Evolutionary conservation across 2,888 invertebrate genomes (phyloP), one percentile per base, ranked within the genome.

Genomic region (Seira ritae): DNA sequence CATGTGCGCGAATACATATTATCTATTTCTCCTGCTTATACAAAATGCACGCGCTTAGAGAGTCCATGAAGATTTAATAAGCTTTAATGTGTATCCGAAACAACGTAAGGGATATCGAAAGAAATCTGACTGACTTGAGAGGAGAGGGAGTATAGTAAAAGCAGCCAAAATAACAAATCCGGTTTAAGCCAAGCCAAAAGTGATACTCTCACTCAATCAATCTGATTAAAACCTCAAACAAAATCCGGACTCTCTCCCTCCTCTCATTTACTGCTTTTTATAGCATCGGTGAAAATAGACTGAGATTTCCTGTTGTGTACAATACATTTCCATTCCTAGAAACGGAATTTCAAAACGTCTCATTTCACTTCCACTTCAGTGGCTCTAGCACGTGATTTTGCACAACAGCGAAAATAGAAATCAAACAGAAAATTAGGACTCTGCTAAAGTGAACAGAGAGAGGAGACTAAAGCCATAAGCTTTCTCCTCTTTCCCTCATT

Each of bases 171-270:
- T 50, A 50, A 50, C 12, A 50, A 50, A 50, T 12, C 50, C 50
- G 15, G 17, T 50, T 12, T 50, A 50, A 50, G 50, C 50, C 50
- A 50, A 31, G 50, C 50, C 50, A 50, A n/a, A n/a, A 50, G 50
- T 50, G 50, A 50, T 50, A 50, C 50, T 50, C 50, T 50, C 50
- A 50, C 50, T 50, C 50, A 50, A 50, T 50, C 50, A 50, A 50
- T 50, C 50, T 50, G 50, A 50, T 50, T 50, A 50, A 50, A 50
- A 50, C 50, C 50, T 50, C 50, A 50, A 50, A 50, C 15, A 50
- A n/a, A 50, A 50, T 50, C 50, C 50, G 15, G 50, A n/a, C 50
- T 50, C 17, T 50, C 12, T 2, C 50, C 3, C 12, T 50, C 50
- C 50, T 42, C 42, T 50, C 50, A 50, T 50, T 50, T 50, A 50